Evolutionary conservation across 2,888 invertebrate genomes (phyloP).

Genomic region (Hoplodrina ambigua): DNA sequence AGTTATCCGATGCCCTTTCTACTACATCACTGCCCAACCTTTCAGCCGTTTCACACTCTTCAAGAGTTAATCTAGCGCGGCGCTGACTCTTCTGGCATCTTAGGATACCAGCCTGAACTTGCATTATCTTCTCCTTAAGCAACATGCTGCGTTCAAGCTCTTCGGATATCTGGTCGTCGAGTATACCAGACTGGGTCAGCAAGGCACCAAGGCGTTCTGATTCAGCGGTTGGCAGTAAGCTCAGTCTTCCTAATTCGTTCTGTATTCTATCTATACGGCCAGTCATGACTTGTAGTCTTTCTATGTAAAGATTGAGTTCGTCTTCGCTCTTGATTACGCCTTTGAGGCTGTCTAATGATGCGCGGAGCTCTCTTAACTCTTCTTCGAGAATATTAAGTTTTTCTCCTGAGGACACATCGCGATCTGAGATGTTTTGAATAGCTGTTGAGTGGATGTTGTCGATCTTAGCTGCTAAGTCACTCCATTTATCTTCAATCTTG

Average conservation of each 20-base stretch:
- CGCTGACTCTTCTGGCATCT: slow-evolving; percentile 93
- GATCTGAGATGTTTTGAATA: slow-evolving; percentile 93
- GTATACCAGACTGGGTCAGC: slow-evolving; percentile 92
- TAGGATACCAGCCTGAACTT: slow-evolving; percentile 93
- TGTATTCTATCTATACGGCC: slow-evolving; percentile 94
- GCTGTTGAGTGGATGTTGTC: slow-evolving; percentile 92
- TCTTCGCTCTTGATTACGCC: slow-evolving; percentile 96
- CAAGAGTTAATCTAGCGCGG: slow-evolving; percentile 91
- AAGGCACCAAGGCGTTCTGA: slow-evolving; percentile 94
- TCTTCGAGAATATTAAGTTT: slow-evolving; percentile 94
- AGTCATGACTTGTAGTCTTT: slow-evolving; percentile 94
- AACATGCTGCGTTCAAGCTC: slow-evolving; percentile 94
- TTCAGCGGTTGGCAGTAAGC: slow-evolving; percentile 93
- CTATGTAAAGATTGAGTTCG: slow-evolving; percentile 95
- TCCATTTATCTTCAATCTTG: slow-evolving; percentile 95
- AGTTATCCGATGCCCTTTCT: slow-evolving; percentile 93
- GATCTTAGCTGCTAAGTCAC: slow-evolving; percentile 91
- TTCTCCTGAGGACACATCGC: slow-evolving; percentile 93
- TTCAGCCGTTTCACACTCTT: slow-evolving; percentile 94
- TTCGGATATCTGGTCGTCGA: slow-evolving; percentile 93
- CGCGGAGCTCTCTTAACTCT: slow-evolving; percentile 93
- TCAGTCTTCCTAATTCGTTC: slow-evolving; percentile 94
- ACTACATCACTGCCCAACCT: slow-evolving; percentile 94
- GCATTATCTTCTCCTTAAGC: slow-evolving; percentile 93
- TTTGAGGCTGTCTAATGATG: slow-evolving; percentile 93